A percentile compares a stretch with the other conserved stretches of the same genome.
These are phyloP conservation scores for Festucalex cinctus DNA, from an alignment of 2,113 vertebrate genomes.

Conservation along the genomic window DNA sequence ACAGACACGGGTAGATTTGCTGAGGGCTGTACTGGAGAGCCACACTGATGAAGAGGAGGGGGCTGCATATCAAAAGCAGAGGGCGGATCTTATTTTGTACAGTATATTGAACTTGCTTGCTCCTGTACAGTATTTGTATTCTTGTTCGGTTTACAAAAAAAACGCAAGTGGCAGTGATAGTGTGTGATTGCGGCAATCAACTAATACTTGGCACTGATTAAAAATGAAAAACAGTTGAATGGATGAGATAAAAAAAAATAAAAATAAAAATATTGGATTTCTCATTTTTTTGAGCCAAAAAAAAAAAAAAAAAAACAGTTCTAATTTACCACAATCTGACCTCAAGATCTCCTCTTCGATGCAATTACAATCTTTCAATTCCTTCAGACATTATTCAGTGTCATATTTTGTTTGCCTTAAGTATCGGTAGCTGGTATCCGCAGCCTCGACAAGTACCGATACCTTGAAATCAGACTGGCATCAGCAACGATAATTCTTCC, in stretches of 20 bases:
- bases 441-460: no score
- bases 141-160: background rate
- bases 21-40: conserved; percentile 50
- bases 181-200: background rate
- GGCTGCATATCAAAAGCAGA: conserved; percentile 4
- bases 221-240: background rate
- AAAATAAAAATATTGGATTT: no score
- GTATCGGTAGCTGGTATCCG: no score
- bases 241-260: no score
- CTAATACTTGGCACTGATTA: background rate
- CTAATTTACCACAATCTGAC: background rate
- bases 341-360: background rate
- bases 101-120: background rate
- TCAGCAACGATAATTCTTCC: no score
- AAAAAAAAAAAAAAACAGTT: no score
- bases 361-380: conserved; percentile 2
- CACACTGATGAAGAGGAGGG: conserved; percentile 19
- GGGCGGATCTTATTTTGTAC: background rate
- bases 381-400: conserved; percentile 4
- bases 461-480: no score
- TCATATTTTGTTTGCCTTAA: no score
- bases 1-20: conserved; percentile 53
- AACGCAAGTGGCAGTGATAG: background rate
- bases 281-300: no score
- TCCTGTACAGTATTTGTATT: background rate